Evolutionary conservation across 2,113 vertebrate species (phyloP).

Genomic region (Narcine bancroftii): DNA sequence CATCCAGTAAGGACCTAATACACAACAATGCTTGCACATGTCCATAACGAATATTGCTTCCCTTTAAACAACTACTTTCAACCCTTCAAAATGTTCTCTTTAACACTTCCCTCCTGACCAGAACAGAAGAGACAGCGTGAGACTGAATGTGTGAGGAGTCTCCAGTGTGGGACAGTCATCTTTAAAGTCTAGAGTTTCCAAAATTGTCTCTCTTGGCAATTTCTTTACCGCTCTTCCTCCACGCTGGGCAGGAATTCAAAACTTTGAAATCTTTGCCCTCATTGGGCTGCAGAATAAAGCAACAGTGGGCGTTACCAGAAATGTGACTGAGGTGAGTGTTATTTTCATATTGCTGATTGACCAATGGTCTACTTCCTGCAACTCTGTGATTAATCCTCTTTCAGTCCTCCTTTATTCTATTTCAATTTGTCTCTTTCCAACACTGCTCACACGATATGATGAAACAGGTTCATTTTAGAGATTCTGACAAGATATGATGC

Average conservation of each 20-base stretch:
- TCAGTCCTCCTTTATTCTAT: neutral
- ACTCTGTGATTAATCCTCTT: neutral
- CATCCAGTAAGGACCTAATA: neutral
- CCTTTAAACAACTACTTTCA: neutral
- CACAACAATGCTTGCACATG: neutral
- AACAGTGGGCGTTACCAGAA: neutral
- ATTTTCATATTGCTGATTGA: neutral
- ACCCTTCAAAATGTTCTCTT: neutral
- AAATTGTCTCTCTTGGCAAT: too few relatives aligned
- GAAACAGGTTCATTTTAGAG: neutral
- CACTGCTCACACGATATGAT: neutral
- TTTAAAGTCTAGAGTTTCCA: too few relatives aligned
- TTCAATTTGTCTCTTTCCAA: slow-evolving; percentile 1
- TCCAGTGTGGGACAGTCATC: too few relatives aligned
- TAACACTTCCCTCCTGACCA: neutral
- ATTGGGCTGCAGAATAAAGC: neutral
- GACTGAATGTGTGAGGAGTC: too few relatives aligned
- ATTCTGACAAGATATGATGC: neutral
- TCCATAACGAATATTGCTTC: neutral
- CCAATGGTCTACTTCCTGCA: neutral
- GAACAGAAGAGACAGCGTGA: neutral
- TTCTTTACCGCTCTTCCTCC: too few relatives aligned
- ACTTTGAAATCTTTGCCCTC: neutral
- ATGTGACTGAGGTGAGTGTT: too few relatives aligned
- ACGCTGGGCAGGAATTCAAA: neutral